These are phyloP conservation scores for Thalpophila matura DNA, from an alignment of 2,888 invertebrate species.

Conservation along the genomic window DNA sequence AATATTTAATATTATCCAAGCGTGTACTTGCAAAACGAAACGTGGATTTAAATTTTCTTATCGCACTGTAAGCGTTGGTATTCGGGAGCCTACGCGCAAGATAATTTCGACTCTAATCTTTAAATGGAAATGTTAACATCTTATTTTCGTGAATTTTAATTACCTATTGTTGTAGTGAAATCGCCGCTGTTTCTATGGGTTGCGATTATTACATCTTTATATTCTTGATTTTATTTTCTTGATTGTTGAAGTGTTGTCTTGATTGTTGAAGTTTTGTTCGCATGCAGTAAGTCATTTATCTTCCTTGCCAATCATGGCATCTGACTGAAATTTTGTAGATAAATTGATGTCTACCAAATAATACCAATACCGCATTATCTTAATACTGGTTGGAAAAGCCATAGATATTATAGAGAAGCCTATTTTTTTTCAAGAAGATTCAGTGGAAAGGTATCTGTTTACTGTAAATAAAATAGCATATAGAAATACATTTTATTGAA, in stretches of 20 bases:
- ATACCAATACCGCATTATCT: no score
- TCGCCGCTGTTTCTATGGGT: neutral
- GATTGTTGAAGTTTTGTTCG: no score
- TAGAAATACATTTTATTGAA: neutral
- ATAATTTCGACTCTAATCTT: slow-evolving; percentile 23
- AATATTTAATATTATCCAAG: slow-evolving; percentile 33
- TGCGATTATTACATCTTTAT: neutral
- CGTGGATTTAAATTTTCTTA: slow-evolving; percentile 34
- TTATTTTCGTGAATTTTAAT: slow-evolving; percentile 10
- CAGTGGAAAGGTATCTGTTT: no score
- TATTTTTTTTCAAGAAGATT: no score
- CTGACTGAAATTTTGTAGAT: no score
- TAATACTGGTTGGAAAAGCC: no score
- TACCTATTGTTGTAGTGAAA: neutral
- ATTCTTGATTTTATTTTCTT: neutral
- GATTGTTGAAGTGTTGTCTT: no score
- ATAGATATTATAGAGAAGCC: no score
- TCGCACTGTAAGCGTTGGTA: slow-evolving; percentile 16
- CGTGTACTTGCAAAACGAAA: slow-evolving; percentile 12
- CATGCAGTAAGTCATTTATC: no score
- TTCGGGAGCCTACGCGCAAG: neutral
- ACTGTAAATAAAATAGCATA: no score
- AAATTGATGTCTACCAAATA: no score
- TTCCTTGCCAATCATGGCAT: no score
- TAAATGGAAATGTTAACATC: neutral